phyloP scores from a whole-genome alignment of 2,797 vertebrate species.

The Darevskia nairensis region DNA sequence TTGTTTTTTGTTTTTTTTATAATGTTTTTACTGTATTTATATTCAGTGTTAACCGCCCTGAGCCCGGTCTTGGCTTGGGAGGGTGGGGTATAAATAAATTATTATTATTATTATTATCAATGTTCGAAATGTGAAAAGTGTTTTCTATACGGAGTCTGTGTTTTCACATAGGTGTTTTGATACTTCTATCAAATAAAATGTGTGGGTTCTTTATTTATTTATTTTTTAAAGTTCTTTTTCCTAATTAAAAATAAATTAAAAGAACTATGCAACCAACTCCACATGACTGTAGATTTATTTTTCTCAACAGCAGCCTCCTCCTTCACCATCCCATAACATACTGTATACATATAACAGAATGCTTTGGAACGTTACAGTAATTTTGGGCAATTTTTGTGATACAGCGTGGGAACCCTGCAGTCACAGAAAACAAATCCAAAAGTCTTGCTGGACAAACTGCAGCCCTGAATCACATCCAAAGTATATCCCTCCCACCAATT shows the following conservation, averaged over 20 bases:
- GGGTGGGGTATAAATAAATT: too few relatives aligned
- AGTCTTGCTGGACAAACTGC: not conserved
- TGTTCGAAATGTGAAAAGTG: not conserved
- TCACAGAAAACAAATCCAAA: not conserved
- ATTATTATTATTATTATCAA: not conserved
- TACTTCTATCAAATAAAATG: too few relatives aligned
- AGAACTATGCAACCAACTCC: not conserved
- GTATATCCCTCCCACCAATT: not conserved
- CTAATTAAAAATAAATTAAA: not conserved
- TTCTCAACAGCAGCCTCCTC: not conserved
- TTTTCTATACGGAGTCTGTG: not conserved
- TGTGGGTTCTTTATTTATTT: too few relatives aligned
- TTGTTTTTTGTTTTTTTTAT: too few relatives aligned
- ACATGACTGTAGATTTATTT: not conserved
- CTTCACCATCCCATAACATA: not conserved
- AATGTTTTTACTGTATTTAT: too few relatives aligned
- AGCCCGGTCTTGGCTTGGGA: too few relatives aligned
- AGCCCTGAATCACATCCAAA: not conserved
- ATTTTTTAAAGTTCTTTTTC: not conserved
- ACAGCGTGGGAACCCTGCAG: not conserved
- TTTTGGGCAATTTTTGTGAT: not conserved
- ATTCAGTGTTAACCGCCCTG: too few relatives aligned
- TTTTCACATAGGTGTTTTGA: not conserved
- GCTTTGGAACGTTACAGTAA: not conserved
- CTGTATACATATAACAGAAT: not conserved